Evolutionary conservation across 1,140 invertebrate species (phyloP).

Genomic region (Temnothorax longispinosus): DNA sequence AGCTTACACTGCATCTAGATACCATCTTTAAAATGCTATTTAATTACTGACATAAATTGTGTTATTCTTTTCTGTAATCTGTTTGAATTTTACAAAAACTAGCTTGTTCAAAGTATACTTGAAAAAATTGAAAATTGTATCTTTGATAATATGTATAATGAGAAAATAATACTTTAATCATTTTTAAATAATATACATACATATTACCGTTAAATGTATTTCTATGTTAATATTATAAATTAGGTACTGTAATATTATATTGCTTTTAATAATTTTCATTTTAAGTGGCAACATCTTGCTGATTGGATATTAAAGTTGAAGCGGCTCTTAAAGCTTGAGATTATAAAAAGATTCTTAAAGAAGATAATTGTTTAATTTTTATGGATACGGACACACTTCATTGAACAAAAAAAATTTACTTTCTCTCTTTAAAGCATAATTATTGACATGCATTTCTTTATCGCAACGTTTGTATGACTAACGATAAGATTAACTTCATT

Average conservation of each 20-base stretch:
- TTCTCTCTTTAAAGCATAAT: constrained; percentile 36
- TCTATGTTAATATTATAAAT: neutral
- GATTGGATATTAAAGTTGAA: neutral
- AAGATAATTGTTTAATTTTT: constrained; percentile 23
- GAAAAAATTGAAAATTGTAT: neutral
- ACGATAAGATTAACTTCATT: neutral
- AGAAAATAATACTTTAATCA: neutral
- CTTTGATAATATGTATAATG: neutral
- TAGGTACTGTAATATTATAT: neutral
- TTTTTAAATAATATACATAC: neutral
- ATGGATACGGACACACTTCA: neutral
- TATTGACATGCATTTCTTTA: neutral
- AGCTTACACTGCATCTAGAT: neutral
- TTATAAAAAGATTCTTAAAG: neutral
- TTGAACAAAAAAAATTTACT: constrained; percentile 25
- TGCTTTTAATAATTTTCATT: neutral
- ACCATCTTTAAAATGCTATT: neutral
- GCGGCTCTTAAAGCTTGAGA: neutral
- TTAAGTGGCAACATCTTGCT: neutral
- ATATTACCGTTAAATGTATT: neutral
- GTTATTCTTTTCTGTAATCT: neutral
- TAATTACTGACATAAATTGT: neutral
- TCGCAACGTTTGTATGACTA: neutral
- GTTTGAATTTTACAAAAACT: neutral
- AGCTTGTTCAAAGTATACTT: neutral